Evolutionary conservation across 2,113 vertebrate species (phyloP).

Genomic region (Macrotus californicus): DNA sequence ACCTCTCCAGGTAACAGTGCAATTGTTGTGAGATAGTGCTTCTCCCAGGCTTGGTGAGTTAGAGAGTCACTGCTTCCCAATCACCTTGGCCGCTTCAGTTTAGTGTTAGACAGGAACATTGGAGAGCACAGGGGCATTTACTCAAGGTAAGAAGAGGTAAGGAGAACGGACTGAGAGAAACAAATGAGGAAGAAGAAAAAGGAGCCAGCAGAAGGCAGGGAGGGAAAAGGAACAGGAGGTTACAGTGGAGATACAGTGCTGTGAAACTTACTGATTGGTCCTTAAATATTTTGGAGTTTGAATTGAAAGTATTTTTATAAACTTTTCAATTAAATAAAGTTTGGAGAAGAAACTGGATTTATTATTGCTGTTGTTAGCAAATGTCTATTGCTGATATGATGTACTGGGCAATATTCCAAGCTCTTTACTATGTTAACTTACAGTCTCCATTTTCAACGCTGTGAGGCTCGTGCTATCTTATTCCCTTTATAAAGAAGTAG

Average conservation of each 20-base stretch:
- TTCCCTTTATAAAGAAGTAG: background rate
- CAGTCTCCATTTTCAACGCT: background rate
- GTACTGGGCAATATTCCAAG: background rate
- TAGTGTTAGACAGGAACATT: background rate
- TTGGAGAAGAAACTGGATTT: background rate
- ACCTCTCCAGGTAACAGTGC: rapidly evolving
- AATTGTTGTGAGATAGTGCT: rapidly evolving
- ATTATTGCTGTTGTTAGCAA: background rate
- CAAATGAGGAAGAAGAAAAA: background rate
- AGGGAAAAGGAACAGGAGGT: background rate
- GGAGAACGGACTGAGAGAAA: background rate
- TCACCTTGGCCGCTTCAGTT: background rate
- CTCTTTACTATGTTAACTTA: background rate
- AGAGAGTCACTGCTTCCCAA: background rate
- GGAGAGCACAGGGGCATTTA: rapidly evolving
- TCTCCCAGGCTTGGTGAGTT: background rate
- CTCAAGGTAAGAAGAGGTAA: background rate
- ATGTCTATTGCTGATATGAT: background rate
- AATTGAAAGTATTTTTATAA: background rate
- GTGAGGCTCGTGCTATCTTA: background rate
- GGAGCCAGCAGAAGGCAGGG: background rate
- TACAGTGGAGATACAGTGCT: background rate
- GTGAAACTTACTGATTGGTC: background rate
- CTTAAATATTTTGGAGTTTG: background rate
- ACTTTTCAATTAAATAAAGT: background rate